These are phyloP conservation scores for Amblyopsis hoosieri DNA, from an alignment of 2,797 vertebrate species.

Conservation along the genomic window DNA sequence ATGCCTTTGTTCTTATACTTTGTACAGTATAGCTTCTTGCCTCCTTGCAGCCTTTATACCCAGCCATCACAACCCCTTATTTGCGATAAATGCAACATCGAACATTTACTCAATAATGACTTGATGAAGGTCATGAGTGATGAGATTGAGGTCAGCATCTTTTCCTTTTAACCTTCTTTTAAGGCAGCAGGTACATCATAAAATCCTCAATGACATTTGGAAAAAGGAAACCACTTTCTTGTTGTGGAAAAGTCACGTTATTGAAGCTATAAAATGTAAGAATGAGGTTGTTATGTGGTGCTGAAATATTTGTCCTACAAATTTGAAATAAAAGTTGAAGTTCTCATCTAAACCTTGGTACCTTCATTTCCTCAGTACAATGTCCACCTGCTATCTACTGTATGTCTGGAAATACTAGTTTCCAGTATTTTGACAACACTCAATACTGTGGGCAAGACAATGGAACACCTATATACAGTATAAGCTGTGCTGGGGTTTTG, in stretches of 20 bases:
- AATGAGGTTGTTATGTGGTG: slow-evolving; percentile 1
- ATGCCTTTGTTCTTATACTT: slow-evolving; percentile 63
- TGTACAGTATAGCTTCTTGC: slow-evolving; percentile 39
- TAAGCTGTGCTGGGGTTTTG: too few relatives aligned
- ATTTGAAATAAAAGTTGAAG: neutral
- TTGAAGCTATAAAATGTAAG: slow-evolving; percentile 1
- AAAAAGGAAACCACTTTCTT: slow-evolving; percentile 20
- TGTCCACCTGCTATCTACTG: slow-evolving; percentile 49
- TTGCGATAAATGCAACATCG: slow-evolving; percentile 49
- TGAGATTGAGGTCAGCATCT: slow-evolving; percentile 15
- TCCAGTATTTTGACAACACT: too few relatives aligned
- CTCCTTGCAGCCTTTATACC: slow-evolving; percentile 45
- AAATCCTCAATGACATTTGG: slow-evolving; percentile 13
- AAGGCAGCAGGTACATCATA: slow-evolving; percentile 20
- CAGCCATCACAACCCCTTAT: slow-evolving; percentile 1
- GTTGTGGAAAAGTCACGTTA: neutral
- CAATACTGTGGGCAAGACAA: too few relatives aligned
- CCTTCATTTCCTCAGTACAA: slow-evolving; percentile 13
- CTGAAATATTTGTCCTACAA: neutral
- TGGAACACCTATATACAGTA: too few relatives aligned
- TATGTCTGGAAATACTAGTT: slow-evolving; percentile 27
- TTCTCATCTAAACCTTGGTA: neutral
- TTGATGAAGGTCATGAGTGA: slow-evolving; percentile 7
- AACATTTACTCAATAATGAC: slow-evolving; percentile 38
- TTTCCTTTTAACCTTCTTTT: slow-evolving; percentile 28